A percentile compares a stretch with the other conserved stretches of the same genome.
These are phyloP conservation scores for Calosoma granatense DNA, from an alignment of 1,140 invertebrate species.

Conservation along the genomic window DNA sequence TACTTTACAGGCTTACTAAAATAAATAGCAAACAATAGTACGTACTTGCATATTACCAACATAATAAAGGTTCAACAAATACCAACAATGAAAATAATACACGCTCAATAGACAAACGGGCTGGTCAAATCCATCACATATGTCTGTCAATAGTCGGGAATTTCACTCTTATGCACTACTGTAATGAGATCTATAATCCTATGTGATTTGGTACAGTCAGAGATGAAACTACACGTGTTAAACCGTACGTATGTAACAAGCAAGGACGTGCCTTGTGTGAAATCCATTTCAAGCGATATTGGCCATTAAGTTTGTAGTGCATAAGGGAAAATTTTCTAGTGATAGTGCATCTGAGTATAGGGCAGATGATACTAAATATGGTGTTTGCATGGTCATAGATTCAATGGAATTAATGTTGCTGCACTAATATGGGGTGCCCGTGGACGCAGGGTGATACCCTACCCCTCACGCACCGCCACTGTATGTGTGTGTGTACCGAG, in stretches of 20 bases:
- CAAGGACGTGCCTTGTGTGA: background rate
- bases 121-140: background rate
- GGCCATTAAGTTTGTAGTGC: background rate
- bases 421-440: background rate
- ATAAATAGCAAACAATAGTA: slow-evolving; percentile 4
- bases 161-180: background rate
- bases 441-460: background rate
- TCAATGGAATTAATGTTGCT: slow-evolving; percentile 8
- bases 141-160: background rate
- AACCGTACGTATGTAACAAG: background rate
- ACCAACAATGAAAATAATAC: slow-evolving; percentile 9
- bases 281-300: background rate
- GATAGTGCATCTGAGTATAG: background rate
- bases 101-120: slow-evolving; percentile 3
- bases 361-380: slow-evolving; percentile 8
- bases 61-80: slow-evolving; percentile 9
- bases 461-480: background rate
- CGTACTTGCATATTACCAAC: slow-evolving; percentile 3
- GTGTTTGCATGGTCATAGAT: slow-evolving; percentile 7
- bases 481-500: no score
- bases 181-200: background rate
- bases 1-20: slow-evolving; percentile 6
- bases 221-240: background rate
- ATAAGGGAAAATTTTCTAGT: background rate
- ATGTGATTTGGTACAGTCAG: background rate